Evolutionary conservation across 2,113 vertebrate species (phyloP), one percentile per base, ranked within the genome.

Genomic region (Amphiprion percula): DNA sequence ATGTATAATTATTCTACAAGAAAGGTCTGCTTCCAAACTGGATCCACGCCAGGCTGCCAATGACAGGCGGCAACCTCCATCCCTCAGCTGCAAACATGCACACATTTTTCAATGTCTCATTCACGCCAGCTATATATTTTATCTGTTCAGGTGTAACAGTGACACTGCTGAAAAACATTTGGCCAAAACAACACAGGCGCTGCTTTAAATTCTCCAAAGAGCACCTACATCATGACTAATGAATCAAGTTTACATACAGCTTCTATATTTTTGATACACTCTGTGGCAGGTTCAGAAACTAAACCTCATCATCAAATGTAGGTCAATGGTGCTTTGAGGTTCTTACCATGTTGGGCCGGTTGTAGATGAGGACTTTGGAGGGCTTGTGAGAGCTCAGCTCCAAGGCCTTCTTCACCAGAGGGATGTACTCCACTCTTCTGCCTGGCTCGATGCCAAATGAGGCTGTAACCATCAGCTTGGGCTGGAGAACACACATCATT

Each of bases 391-490:
- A 91, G 80, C 94, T 95, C 37, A 94, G 92, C 86, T 94, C 92
- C 86, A 99, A 71, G 0, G 97, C 98, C 92, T 91, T 96, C 90
- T 98, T 95, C 72, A 99, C 90, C 81, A 99, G 95, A 16, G 97
- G 95, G 19, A 97, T 67, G 70, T 99, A 99, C 52, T 96, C 95
- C 21, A 99, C 97, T 72, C 82, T 95, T 46, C 97, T 94, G 85
- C 96, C 97, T 0, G 96, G 98, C 90, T 99, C 98, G 41, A 99
- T 94, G 76, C 98, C 98, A 92, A 97, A 99, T 3, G 96, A 98
- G 64, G 97, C 96, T 7, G 97, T 99, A 47, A 97, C 95, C 61
- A 99, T 86, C 84, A 99, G 58, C 82, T 97, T 99, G 62, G 98
- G 98, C 98, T 99, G 87, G 85, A 60, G 89, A 64, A 26, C 3